Conservation (phyloP, 2,113 vertebrate genomes). For the Bothrops jararaca region DNA sequence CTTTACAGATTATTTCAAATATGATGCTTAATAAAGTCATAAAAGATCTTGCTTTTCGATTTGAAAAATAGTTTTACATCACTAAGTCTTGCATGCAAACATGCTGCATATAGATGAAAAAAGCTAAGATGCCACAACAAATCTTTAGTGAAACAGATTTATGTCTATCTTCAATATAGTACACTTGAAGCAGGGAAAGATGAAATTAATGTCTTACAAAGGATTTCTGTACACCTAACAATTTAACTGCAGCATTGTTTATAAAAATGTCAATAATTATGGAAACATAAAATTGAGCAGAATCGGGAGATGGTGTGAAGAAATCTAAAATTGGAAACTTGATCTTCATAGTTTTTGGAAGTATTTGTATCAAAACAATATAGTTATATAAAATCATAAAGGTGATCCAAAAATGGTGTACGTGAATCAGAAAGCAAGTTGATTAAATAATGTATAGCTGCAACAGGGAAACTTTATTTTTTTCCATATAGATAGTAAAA, state of each 20-base stretch:
- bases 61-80: slow-evolving; percentile 2
- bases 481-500: background rate
- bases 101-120: slow-evolving; percentile 6
- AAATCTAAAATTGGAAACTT: background rate
- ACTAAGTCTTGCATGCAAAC: background rate
- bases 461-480: background rate
- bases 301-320: background rate
- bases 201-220: background rate
- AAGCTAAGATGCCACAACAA: slow-evolving; percentile 5
- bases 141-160: background rate
- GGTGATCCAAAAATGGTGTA: background rate
- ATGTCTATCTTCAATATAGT: slow-evolving; percentile 13
- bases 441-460: background rate
- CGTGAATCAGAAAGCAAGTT: background rate
- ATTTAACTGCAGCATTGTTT: slow-evolving; percentile 15
- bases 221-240: background rate
- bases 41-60: background rate
- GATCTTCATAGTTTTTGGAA: background rate
- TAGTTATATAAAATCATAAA: background rate
- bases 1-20: background rate
- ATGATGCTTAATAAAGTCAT: background rate
- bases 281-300: accelerated
- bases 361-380: background rate
- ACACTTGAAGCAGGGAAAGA: background rate
- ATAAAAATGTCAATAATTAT: slow-evolving; percentile 28